phyloP scores from a whole-genome alignment of 2,888 invertebrate genomes.

The Lithophane leautieri region DNA sequence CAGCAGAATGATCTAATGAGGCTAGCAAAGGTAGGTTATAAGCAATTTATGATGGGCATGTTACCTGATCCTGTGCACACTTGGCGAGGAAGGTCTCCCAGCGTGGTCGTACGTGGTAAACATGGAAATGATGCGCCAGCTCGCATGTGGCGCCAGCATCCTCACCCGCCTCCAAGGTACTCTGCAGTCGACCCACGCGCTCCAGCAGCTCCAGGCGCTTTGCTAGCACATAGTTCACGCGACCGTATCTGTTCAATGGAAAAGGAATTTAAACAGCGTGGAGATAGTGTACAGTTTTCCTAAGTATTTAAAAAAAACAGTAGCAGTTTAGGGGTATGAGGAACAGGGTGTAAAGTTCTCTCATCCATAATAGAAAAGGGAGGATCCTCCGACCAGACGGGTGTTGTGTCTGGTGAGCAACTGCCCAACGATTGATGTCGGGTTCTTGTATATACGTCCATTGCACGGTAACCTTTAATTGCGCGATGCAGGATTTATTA shows the following conservation, averaged over 20 bases:
- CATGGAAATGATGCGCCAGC: constrained; percentile 99
- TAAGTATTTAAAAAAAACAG: neutral
- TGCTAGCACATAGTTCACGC: constrained; percentile 99
- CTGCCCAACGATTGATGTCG: no score
- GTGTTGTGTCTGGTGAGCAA: no score
- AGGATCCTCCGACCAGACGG: no score
- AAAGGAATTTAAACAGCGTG: neutral
- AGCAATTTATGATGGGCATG: neutral
- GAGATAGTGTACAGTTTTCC: neutral
- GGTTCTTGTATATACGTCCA: no score
- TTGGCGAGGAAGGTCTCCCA: constrained; percentile 96
- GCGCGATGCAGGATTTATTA: no score
- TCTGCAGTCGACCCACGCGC: constrained; percentile 96
- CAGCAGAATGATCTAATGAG: neutral
- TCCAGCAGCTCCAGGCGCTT: constrained; percentile 97
- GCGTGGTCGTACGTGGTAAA: constrained; percentile 97
- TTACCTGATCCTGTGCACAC: constrained; percentile 78
- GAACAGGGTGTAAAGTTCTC: no score
- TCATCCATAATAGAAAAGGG: no score
- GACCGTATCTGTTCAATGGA: constrained; percentile 93
- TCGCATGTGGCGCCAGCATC: constrained; percentile 99
- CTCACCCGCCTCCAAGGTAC: constrained; percentile 95
- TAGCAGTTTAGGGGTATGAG: no score
- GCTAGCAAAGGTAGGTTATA: neutral
- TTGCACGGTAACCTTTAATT: no score